These are phyloP conservation scores for Phortica magna DNA, from an alignment of 2,888 invertebrate species.

Conservation along the genomic window DNA sequence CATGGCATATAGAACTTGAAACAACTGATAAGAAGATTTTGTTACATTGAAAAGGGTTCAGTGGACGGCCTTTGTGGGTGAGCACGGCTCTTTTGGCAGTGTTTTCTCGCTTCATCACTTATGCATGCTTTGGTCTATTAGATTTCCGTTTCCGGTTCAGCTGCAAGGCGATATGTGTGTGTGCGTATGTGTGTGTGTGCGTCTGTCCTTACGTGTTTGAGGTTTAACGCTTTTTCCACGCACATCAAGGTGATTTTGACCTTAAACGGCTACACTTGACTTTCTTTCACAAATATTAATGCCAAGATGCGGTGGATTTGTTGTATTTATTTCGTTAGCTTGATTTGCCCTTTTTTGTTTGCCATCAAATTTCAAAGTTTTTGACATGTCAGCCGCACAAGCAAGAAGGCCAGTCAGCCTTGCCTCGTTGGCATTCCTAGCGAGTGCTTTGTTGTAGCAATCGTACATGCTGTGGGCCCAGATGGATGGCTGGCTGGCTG, in stretches of 20 bases:
- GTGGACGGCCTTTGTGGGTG: constrained; percentile 19
- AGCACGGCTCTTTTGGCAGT: constrained; percentile 24
- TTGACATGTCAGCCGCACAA: constrained; percentile 52
- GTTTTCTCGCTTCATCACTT: constrained; percentile 68
- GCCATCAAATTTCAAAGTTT: constrained; percentile 50
- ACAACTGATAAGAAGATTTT: constrained; percentile 62
- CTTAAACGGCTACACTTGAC: constrained; percentile 50
- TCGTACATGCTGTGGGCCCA: too few species aligned
- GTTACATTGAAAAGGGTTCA: constrained; percentile 57
- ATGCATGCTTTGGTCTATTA: constrained; percentile 71
- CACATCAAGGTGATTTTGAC: constrained; percentile 65
- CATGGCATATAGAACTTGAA: constrained; percentile 56
- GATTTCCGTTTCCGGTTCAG: constrained; percentile 71
- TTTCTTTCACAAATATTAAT: background rate
- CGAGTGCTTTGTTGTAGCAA: too few species aligned
- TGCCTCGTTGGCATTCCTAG: too few species aligned
- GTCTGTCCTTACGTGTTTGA: constrained; percentile 62
- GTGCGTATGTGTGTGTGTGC: background rate
- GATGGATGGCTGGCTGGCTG: background rate
- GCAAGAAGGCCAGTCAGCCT: constrained; percentile 54
- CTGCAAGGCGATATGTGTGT: constrained; percentile 52
- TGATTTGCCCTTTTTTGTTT: constrained; percentile 31
- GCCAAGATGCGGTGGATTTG: constrained; percentile 39
- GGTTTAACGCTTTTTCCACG: constrained; percentile 67
- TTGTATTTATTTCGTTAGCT: background rate